phyloP scores from a whole-genome alignment of 2,888 invertebrate species.

The Bursaphelenchus okinawaensis region DNA sequence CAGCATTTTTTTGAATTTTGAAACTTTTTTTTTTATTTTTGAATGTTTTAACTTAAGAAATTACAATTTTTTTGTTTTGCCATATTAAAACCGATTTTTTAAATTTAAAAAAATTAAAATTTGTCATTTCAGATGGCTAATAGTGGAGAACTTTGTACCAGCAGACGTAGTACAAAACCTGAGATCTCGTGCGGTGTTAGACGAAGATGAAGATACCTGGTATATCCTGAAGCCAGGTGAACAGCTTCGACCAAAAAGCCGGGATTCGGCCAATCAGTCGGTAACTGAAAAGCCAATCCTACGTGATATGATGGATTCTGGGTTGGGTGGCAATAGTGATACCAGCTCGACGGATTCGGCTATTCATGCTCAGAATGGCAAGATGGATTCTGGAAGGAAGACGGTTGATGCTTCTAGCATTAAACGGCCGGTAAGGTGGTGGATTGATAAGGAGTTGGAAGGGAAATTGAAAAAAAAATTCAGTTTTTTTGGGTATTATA shows the following conservation, averaged over 20 bases:
- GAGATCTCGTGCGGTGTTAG: conserved; percentile 70
- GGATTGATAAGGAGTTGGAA: no score
- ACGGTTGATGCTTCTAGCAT: not conserved
- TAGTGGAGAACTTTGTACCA: conserved; percentile 84
- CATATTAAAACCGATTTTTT: not conserved
- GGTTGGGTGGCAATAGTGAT: conserved; percentile 29
- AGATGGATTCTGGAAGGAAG: not conserved
- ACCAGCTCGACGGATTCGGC: conserved; percentile 13
- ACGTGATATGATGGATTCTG: conserved; percentile 33
- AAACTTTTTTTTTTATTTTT: no score
- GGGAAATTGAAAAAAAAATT: no score
- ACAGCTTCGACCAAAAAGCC: conserved; percentile 22
- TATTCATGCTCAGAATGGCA: not conserved
- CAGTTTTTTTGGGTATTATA: no score
- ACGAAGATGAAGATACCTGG: conserved; percentile 79
- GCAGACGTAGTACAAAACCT: conserved; percentile 61
- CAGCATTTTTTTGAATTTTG: no score
- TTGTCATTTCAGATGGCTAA: conserved; percentile 61
- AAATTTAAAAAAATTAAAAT: not conserved
- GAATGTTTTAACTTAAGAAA: no score
- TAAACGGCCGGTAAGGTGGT: no score
- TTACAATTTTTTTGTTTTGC: not conserved
- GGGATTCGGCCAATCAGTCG: conserved; percentile 13
- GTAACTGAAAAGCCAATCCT: not conserved
- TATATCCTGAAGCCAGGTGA: conserved; percentile 51